Percentiles rank a stretch among this genome's conserved stretches.
Evolutionary conservation across 2,113 vertebrate genomes (phyloP).

Genomic region (Oreochromis niloticus): DNA sequence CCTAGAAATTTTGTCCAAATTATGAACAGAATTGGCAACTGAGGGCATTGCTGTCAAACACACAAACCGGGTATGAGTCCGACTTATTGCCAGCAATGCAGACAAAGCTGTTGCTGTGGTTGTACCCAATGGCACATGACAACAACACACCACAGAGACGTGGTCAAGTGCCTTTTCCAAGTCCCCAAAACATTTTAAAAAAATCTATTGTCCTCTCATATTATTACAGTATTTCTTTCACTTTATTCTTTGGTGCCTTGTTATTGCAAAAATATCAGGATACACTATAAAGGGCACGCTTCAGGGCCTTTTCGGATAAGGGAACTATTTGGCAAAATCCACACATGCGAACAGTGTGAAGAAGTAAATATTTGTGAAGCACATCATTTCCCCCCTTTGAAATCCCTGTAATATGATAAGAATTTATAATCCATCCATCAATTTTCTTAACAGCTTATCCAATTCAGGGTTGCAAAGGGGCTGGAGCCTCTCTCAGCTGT

Average conservation of each 20-base stretch:
- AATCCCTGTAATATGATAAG: neutral
- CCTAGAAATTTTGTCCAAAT: too few species aligned
- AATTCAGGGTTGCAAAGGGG: neutral
- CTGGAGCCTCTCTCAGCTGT: neutral
- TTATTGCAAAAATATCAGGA: neutral
- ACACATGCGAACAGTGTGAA: neutral
- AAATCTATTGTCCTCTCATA: neutral
- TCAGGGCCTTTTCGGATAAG: neutral
- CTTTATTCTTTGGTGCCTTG: neutral
- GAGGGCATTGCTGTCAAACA: neutral
- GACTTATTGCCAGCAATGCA: neutral
- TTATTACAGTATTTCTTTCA: neutral
- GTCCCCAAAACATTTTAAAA: fast-evolving
- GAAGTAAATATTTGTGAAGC: neutral
- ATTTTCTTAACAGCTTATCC: neutral
- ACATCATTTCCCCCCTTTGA: neutral
- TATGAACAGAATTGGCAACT: neutral
- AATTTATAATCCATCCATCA: neutral
- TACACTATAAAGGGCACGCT: neutral
- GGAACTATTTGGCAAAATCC: neutral
- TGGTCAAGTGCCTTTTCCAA: neutral
- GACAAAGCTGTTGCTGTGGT: neutral
- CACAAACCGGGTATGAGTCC: neutral
- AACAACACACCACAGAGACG: neutral
- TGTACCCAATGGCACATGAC: neutral